A percentile compares a stretch with the other conserved stretches of the same genome.
phyloP scores from a whole-genome alignment of 2,113 vertebrate genomes.

The Takifugu flavidus region DNA sequence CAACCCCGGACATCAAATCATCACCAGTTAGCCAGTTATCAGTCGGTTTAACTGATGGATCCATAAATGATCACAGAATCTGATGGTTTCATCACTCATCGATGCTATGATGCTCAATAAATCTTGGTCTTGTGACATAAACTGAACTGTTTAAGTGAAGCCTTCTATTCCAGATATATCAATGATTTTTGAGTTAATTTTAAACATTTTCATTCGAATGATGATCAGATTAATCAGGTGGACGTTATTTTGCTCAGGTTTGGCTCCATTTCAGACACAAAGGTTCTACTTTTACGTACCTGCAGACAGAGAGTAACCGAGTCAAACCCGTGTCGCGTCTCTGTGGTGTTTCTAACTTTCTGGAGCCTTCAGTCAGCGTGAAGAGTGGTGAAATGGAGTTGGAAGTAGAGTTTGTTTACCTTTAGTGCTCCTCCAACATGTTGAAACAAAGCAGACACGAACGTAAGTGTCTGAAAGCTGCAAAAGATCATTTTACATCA shows the following conservation, averaged over 20 bases:
- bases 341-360: background rate
- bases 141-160: too few species aligned
- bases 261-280: too few species aligned
- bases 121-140: background rate
- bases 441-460: conserved; percentile 49
- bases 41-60: background rate
- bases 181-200: too few species aligned
- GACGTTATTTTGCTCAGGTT: conserved; percentile 31
- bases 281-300: too few species aligned
- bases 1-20: background rate
- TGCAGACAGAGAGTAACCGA: too few species aligned
- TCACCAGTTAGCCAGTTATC: background rate
- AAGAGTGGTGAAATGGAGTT: conserved; percentile 25
- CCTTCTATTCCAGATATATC: too few species aligned
- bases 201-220: background rate
- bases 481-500: conserved; percentile 67
- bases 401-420: conserved; percentile 33
- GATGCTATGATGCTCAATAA: background rate
- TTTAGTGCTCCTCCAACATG: conserved; percentile 47
- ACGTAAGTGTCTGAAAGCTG: conserved; percentile 56
- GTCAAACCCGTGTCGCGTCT: background rate
- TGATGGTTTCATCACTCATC: background rate
- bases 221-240: background rate
- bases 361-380: background rate
- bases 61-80: background rate